These are phyloP conservation scores for Apodemus agrarius DNA, from an alignment of 2,797 vertebrate species.

Conservation along the genomic window DNA sequence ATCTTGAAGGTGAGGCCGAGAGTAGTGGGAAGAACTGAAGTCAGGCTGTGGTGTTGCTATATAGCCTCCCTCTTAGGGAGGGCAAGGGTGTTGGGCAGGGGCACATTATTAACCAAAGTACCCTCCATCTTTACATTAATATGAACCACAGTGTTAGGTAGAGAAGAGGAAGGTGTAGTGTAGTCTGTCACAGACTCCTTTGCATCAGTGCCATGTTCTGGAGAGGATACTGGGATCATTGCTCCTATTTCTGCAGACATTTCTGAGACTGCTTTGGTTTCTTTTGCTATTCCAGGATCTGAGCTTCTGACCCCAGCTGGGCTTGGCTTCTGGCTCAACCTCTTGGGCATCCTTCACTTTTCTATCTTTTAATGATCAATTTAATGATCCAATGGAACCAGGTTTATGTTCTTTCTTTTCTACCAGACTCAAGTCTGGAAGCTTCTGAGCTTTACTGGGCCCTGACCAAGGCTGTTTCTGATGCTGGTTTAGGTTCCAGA, in stretches of 20 bases:
- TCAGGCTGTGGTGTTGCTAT: slow-evolving; percentile 97
- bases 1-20: slow-evolving; percentile 99
- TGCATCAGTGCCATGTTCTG: slow-evolving; percentile 93
- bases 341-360: slow-evolving; percentile 97
- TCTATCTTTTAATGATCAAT: slow-evolving; percentile 97
- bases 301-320: slow-evolving; percentile 90
- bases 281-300: slow-evolving; percentile 92
- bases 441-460: slow-evolving; percentile 98
- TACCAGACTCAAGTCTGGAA: slow-evolving; percentile 95
- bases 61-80: slow-evolving; percentile 96
- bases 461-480: slow-evolving; percentile 97
- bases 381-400: slow-evolving; percentile 99
- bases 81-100: slow-evolving; percentile 95
- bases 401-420: slow-evolving; percentile 99
- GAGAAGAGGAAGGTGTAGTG: slow-evolving; percentile 95
- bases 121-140: slow-evolving; percentile 96
- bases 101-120: slow-evolving; percentile 96
- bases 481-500: slow-evolving; percentile 97
- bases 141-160: slow-evolving; percentile 95
- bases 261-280: slow-evolving; percentile 91
- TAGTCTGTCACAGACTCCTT: slow-evolving; percentile 99
- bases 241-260: slow-evolving; percentile 95
- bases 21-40: slow-evolving; percentile 98
- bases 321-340: slow-evolving; percentile 91
- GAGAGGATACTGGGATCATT: slow-evolving; percentile 96